Percentiles rank a stretch among this genome's conserved stretches.
Evolutionary conservation across 2,113 vertebrate genomes (phyloP).

Genomic region (Carettochelys insculpta): DNA sequence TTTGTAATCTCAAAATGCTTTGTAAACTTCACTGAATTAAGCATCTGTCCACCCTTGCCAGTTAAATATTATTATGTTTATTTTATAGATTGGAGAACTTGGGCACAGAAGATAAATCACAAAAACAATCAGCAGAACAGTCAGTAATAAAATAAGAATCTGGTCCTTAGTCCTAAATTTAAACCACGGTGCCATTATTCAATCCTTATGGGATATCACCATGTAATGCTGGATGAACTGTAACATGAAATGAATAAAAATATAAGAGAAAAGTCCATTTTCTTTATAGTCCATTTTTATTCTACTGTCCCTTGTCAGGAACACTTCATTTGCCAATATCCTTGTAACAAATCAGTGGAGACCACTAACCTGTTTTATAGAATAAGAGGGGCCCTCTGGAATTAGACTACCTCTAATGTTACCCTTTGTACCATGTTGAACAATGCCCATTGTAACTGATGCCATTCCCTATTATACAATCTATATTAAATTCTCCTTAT

Average conservation of each 20-base stretch:
- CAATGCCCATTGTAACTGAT: not conserved
- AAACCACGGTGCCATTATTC: not conserved
- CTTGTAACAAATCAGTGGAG: not conserved
- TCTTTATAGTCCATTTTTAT: not conserved
- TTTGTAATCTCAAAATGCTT: not conserved
- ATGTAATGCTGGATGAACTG: not conserved
- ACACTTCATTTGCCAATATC: not conserved
- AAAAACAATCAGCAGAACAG: not conserved
- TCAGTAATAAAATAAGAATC: not conserved
- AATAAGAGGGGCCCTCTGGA: not conserved
- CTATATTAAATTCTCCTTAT: slow-evolving; percentile 9
- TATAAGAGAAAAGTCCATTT: not conserved
- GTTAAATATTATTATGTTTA: not conserved
- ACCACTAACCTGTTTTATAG: not conserved
- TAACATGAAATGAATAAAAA: not conserved
- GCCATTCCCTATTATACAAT: not conserved
- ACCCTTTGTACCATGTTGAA: not conserved
- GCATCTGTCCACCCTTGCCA: not conserved
- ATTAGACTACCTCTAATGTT: not conserved
- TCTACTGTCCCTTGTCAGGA: not conserved
- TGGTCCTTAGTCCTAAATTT: not conserved
- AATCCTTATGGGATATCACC: not conserved
- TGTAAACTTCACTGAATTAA: not conserved
- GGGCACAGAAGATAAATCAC: not conserved
- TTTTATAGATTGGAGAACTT: not conserved